phyloP scores from a whole-genome alignment of 2,888 invertebrate species.

The Melanostoma mellinum region DNA sequence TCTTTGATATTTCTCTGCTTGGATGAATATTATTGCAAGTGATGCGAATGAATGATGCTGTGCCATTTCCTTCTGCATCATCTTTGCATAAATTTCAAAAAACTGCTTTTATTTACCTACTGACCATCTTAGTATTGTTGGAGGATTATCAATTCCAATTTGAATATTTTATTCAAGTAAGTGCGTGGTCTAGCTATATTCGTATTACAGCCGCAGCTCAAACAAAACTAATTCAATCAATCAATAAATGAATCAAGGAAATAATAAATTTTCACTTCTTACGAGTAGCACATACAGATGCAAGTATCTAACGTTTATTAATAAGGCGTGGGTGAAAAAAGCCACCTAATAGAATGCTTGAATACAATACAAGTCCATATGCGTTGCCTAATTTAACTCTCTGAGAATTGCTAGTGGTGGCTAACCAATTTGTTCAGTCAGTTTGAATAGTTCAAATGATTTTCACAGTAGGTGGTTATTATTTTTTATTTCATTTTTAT shows the following conservation, averaged over 20 bases:
- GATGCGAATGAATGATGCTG: slow-evolving; percentile 48
- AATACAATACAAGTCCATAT: too few species aligned
- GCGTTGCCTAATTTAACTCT: too few species aligned
- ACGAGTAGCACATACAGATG: neutral
- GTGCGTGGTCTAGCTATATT: slow-evolving; percentile 47
- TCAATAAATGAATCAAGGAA: slow-evolving; percentile 42
- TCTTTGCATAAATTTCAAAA: slow-evolving; percentile 35
- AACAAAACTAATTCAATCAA: slow-evolving; percentile 30
- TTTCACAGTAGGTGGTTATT: too few species aligned
- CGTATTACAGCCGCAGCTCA: neutral
- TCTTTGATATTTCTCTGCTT: neutral
- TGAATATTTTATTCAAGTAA: neutral
- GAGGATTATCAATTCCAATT: neutral
- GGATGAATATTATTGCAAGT: slow-evolving; percentile 29
- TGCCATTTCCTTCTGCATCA: neutral
- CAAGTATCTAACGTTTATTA: too few species aligned
- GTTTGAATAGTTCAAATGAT: too few species aligned
- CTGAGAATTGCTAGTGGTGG: too few species aligned
- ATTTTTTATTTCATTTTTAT: too few species aligned
- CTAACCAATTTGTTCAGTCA: too few species aligned
- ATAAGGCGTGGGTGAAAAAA: too few species aligned
- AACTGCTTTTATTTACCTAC: slow-evolving; percentile 40
- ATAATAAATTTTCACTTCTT: slow-evolving; percentile 31
- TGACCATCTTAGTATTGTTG: slow-evolving; percentile 44
- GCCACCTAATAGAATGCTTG: too few species aligned